Conservation (phyloP, 1,140 invertebrate species). For the Aphelenchoides besseyi region DNA sequence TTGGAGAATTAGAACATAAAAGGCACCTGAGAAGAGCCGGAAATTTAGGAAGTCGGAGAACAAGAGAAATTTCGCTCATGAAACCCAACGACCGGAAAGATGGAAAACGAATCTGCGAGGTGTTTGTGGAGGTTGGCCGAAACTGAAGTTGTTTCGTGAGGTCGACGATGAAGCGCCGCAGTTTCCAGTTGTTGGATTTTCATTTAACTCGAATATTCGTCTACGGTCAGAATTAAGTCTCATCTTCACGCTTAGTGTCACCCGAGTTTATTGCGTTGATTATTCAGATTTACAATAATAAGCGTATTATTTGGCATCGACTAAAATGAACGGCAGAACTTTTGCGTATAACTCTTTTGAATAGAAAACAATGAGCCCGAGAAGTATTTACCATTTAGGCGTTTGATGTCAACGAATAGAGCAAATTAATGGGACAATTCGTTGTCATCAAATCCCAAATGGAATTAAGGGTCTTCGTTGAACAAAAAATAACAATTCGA, state of each 20-base stretch:
- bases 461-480: neutral
- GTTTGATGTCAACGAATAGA: neutral
- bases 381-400: neutral
- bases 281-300: neutral
- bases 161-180: neutral
- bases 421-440: neutral
- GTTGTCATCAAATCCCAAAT: slow-evolving; percentile 17
- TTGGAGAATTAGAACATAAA: slow-evolving; percentile 6
- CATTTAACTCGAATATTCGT: neutral
- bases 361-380: too few species aligned
- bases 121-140: too few species aligned
- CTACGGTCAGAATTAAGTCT: neutral
- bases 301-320: neutral
- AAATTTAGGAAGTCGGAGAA: neutral
- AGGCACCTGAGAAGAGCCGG: neutral
- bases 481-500: neutral
- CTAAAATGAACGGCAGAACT: too few species aligned
- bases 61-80: neutral
- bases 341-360: too few species aligned
- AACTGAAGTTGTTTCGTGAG: too few species aligned
- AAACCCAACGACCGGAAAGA: neutral
- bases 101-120: neutral
- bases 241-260: neutral
- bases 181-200: neutral
- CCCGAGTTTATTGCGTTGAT: slow-evolving; percentile 5